Evolutionary conservation across 2,888 invertebrate species (phyloP), one percentile per base, ranked within the genome.

Genomic region (Sabellastarte sp.): DNA sequence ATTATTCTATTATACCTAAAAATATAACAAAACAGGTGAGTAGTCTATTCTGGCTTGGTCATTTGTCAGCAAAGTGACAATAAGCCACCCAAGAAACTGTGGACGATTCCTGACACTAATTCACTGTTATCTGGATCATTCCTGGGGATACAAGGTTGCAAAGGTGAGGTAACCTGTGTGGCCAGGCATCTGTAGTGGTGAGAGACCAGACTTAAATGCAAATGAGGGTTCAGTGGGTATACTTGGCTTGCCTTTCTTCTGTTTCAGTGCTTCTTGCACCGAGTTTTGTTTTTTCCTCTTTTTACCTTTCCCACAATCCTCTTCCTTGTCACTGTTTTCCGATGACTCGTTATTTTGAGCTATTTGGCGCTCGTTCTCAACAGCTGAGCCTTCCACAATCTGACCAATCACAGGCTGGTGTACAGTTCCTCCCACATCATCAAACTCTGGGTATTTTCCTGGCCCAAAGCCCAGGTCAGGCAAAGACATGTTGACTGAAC

Each of bases 131-230:
- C n/a, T 41, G 20, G 20, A 90, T 32, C 4, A 59, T 53, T 50
- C 57, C 20, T 50, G 24, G 20, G 69, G 66, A 33, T 60, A 92
- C 59, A 95, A 85, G 0, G 95, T 93, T 2, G 95, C 96, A 80
- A 95, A 92, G 24, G 97, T 98, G 69, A 99, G 87, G 85, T 92
- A 98, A 2, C 98, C 98, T 4, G 98, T 98, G 84, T 99, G 98
- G 0, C 97, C 97, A 0, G 95, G 91, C 78, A 90, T 89, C 71
- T 88, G 88, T 66, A 86, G 80, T 4, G 93, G 90, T 76, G 92
- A 90, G 2, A 89, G 84, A 1, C 90, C 90, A 15, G 91, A 66
- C 60, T 77, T 76, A 64, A 80, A 80, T 32, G 65, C 70, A 67
- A 74, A 78, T 53, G 59, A 68, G 29, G 59, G 26, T 10, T 30